These are phyloP conservation scores for Amphiduros pacificus DNA, from an alignment of 2,888 invertebrate genomes.

Conservation along the genomic window DNA sequence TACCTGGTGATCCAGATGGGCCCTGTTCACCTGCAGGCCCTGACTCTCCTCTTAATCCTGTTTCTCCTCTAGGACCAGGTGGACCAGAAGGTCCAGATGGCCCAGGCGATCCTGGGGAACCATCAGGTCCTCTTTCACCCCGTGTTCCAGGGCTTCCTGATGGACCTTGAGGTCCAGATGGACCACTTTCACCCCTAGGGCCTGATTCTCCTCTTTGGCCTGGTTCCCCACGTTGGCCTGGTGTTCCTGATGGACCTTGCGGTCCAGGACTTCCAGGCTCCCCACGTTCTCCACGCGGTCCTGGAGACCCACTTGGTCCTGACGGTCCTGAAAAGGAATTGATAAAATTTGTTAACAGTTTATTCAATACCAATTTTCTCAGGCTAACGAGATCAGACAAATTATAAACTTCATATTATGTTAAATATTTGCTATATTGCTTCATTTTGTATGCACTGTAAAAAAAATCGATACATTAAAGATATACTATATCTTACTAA, in stretches of 20 bases:
- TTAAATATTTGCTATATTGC: too few species aligned
- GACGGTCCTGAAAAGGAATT: slow-evolving; percentile 38
- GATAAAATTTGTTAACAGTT: too few species aligned
- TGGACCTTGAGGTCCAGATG: slow-evolving; percentile 11
- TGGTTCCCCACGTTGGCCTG: slow-evolving; percentile 6
- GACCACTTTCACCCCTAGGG: background rate
- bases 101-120: background rate
- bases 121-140: slow-evolving; percentile 9
- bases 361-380: too few species aligned
- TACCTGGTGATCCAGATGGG: slow-evolving; percentile 21
- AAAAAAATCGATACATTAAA: too few species aligned
- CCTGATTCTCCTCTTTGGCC: slow-evolving; percentile 11
- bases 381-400: too few species aligned
- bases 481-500: background rate
- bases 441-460: too few species aligned
- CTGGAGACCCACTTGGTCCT: slow-evolving; percentile 30
- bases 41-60: slow-evolving; percentile 34
- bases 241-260: slow-evolving; percentile 4
- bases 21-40: background rate
- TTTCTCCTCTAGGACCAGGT: slow-evolving; percentile 50
- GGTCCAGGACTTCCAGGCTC: slow-evolving; percentile 30
- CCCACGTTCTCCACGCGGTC: slow-evolving; percentile 33
- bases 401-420: too few species aligned
- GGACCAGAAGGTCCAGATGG: slow-evolving; percentile 1
- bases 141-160: slow-evolving; percentile 19